Conservation (phyloP, 2,888 invertebrate species). For the Polydrusus cervinus region DNA sequence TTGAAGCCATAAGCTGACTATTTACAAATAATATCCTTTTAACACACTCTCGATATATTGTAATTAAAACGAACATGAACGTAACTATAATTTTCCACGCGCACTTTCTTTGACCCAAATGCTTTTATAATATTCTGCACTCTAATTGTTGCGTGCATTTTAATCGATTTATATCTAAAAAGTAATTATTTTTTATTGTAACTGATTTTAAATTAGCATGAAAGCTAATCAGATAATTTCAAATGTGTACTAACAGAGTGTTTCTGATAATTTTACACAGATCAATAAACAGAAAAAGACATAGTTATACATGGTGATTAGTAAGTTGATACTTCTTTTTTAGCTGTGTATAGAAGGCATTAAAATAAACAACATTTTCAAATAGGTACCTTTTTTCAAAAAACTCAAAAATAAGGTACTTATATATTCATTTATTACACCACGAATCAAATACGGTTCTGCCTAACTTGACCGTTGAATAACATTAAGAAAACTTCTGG, state of each 20-base stretch:
- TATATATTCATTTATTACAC: too few species aligned
- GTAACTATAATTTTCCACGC: constrained; percentile 8
- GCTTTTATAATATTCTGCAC: constrained; percentile 10
- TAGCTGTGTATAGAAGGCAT: too few species aligned
- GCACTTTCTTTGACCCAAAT: constrained; percentile 25
- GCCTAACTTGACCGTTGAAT: too few species aligned
- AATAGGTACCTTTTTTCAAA: too few species aligned
- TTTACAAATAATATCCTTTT: background rate
- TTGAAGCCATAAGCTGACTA: background rate
- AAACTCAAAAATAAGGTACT: too few species aligned
- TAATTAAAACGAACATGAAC: background rate
- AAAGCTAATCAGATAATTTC: background rate
- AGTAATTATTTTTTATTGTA: constrained; percentile 7
- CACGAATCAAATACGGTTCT: too few species aligned
- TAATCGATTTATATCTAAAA: constrained; percentile 16
- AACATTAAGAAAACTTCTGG: too few species aligned
- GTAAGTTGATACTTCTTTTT: too few species aligned
- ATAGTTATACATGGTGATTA: too few species aligned
- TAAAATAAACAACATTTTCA: too few species aligned
- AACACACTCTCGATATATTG: background rate
- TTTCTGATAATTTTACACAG: too few species aligned
- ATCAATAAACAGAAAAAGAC: too few species aligned
- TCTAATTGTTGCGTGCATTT: constrained; percentile 17
- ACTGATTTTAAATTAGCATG: background rate
- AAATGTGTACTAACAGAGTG: background rate